These are phyloP conservation scores for Anomalospiza imberbis DNA, from an alignment of 2,797 vertebrate species.

Conservation along the genomic window DNA sequence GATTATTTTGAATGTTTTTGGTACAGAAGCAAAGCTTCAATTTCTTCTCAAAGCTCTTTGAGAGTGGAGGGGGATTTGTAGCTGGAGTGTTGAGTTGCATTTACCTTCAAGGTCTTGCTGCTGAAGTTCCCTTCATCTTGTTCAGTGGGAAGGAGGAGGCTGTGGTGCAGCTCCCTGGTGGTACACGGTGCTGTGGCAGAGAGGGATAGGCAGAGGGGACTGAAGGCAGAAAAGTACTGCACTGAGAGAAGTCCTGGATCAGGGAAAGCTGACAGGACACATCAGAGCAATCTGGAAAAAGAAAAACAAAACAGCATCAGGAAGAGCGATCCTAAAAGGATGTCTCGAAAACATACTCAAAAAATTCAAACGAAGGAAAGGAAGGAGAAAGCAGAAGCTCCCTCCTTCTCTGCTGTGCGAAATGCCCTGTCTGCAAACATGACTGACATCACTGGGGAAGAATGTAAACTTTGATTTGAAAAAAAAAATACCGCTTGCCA, in stretches of 20 bases:
- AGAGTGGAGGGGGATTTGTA: neutral
- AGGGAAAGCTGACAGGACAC: neutral
- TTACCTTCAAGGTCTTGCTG: neutral
- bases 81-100: neutral
- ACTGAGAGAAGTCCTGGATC: neutral
- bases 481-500: neutral
- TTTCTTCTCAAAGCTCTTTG: neutral
- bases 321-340: neutral
- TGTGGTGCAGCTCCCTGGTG: neutral
- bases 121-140: neutral
- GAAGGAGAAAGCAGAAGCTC: neutral
- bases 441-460: constrained; percentile 37
- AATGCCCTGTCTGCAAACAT: constrained; percentile 8
- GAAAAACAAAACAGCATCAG: neutral
- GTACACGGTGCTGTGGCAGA: neutral
- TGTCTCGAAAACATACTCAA: neutral
- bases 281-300: neutral
- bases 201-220: neutral
- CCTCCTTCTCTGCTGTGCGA: fast-evolving
- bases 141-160: neutral
- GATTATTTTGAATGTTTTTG: neutral
- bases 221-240: neutral
- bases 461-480: constrained; percentile 54
- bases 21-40: neutral
- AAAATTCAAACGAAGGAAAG: neutral